These are phyloP conservation scores for human DNA, from an alignment of 2,113 vertebrate species.

Conservation along the genomic window GRCh38 chr2:178809501-178810000, in stretches of 20 bases:
- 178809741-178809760: slow-evolving; percentile 45
- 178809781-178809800: not conserved
- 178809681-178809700: slow-evolving; percentile 21
- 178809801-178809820: slow-evolving; percentile 62
- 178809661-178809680: slow-evolving; percentile 25
- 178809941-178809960: not conserved
- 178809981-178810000: not conserved
- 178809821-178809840: slow-evolving; percentile 65
- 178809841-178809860: slow-evolving; percentile 54
- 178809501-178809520: not conserved
- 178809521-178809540: not conserved
- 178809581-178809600: not conserved
- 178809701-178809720: not conserved
- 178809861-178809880: slow-evolving; percentile 29
- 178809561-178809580: not conserved
- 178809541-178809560: not conserved
- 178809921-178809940: not conserved
- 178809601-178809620: not conserved
- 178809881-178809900: not conserved
- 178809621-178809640: not conserved
- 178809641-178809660: not conserved
- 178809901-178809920: slow-evolving; percentile 19
- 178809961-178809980: not conserved
- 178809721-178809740: slow-evolving; percentile 30
- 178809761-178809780: slow-evolving; percentile 56